Evolutionary conservation across 2,888 invertebrate genomes (phyloP).

Genomic region (Tryphoninae sp.): DNA sequence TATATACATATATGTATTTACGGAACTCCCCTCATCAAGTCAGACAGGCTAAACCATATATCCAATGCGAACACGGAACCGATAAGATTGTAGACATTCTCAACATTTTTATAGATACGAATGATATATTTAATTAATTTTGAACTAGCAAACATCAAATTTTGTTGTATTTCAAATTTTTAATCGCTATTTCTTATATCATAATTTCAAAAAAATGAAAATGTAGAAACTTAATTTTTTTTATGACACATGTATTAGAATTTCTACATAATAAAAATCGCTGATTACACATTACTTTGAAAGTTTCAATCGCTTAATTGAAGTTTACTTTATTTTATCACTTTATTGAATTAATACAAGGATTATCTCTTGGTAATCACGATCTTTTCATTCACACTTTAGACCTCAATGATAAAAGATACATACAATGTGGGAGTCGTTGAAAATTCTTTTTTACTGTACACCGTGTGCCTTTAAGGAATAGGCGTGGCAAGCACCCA

Average conservation of each 20-base stretch:
- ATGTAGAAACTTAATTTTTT: no score
- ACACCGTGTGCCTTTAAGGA: constrained; percentile 48
- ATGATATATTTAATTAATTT: neutral
- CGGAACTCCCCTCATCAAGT: constrained; percentile 24
- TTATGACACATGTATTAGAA: no score
- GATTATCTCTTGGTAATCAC: constrained; percentile 5
- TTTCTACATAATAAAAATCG: no score
- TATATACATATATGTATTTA: constrained; percentile 2
- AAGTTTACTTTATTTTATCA: neutral
- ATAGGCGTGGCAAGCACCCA: constrained; percentile 59
- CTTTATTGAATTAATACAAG: constrained; percentile 23
- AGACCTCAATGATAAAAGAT: constrained; percentile 35
- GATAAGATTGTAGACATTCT: constrained; percentile 1
- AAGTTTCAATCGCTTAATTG: no score
- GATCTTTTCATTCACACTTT: constrained; percentile 40
- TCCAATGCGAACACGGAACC: constrained; percentile 1
- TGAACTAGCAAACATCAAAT: no score
- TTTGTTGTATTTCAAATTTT: no score
- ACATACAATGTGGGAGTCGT: constrained; percentile 40
- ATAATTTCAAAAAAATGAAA: no score
- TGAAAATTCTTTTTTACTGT: constrained; percentile 49
- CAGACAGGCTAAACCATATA: constrained; percentile 7
- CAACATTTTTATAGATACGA: neutral
- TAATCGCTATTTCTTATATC: no score
- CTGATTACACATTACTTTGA: no score